Conservation (phyloP, 1,140 invertebrate genomes). For the Drosophila yakuba region DNA sequence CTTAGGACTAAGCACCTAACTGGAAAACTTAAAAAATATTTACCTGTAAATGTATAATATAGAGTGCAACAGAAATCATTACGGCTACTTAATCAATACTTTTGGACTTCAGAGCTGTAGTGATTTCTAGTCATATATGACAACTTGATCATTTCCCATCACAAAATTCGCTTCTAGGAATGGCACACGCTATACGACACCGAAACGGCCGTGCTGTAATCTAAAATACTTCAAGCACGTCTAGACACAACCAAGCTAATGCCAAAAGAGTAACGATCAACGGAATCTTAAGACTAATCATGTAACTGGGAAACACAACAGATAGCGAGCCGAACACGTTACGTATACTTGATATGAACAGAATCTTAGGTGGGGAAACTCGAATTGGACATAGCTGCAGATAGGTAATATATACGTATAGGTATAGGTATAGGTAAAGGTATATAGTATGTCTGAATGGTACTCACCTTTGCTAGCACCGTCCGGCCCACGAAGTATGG, state of each 20-base stretch:
- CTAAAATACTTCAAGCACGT: conserved; percentile 17
- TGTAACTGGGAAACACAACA: conserved; percentile 67
- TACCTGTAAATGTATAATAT: too few relatives aligned
- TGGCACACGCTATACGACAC: not conserved
- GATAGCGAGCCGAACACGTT: conserved; percentile 70
- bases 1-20: not conserved
- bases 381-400: conserved; percentile 19
- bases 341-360: conserved; percentile 59
- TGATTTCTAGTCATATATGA: too few relatives aligned
- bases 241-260: conserved; percentile 45
- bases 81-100: not conserved
- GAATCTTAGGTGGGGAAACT: conserved; percentile 5
- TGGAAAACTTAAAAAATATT: too few relatives aligned
- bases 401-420: conserved; percentile 25
- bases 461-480: conserved; percentile 97
- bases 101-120: too few relatives aligned
- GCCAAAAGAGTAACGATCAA: conserved; percentile 46
- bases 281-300: conserved; percentile 26
- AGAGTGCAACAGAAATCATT: not conserved
- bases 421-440: not conserved
- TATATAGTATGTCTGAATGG: conserved; percentile 1
- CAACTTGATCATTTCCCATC: too few relatives aligned
- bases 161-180: too few relatives aligned
- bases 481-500: conserved; percentile 98
- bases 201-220: not conserved